phyloP scores from a whole-genome alignment of 2,113 vertebrate species.

The Aspiorhynchus laticeps region DNA sequence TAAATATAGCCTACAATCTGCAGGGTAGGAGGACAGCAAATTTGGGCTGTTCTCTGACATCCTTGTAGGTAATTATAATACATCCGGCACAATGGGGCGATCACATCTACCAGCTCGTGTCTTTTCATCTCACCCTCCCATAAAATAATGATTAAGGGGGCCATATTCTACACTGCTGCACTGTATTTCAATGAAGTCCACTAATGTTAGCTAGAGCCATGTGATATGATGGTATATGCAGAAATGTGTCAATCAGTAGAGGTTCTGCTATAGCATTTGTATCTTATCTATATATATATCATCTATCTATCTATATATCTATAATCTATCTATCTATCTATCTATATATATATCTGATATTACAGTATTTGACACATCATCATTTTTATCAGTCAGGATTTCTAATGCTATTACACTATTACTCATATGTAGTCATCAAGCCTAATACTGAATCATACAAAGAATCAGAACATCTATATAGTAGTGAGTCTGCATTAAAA shows the following conservation, averaged over 20 bases:
- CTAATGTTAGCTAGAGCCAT: background rate
- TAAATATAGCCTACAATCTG: slow-evolving; percentile 49
- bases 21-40: background rate
- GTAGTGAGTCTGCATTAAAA: no score
- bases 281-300: no score
- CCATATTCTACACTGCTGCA: background rate
- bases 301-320: no score
- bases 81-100: slow-evolving; percentile 42
- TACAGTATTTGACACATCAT: no score
- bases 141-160: slow-evolving; percentile 21
- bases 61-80: slow-evolving; percentile 50
- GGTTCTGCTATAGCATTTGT: background rate
- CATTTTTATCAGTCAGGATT: no score
- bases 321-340: no score
- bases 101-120: slow-evolving; percentile 5
- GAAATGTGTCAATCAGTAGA: background rate
- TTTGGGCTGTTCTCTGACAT: slow-evolving; percentile 36
- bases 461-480: no score
- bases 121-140: slow-evolving; percentile 15
- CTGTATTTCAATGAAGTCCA: background rate
- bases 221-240: background rate
- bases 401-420: no score
- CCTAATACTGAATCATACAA: no score
- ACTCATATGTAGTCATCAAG: no score
- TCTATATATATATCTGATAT: no score